Evolutionary conservation across 2,797 vertebrate species (phyloP), one percentile per base, ranked within the genome.

Genomic region (Poecilia velifera): DNA sequence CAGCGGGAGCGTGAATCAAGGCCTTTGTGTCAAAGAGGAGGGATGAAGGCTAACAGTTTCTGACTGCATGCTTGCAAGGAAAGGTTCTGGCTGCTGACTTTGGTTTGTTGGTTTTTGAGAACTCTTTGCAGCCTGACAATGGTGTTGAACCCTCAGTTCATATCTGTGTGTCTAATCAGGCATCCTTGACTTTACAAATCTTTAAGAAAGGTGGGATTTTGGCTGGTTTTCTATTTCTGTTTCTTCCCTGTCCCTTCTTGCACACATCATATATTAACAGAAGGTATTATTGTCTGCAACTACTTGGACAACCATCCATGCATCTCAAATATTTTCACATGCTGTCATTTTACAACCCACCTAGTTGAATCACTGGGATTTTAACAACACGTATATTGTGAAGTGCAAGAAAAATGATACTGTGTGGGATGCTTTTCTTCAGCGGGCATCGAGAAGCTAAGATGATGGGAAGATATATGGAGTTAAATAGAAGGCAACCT

Each of bases 1-100:
- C 93, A 96, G 97, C 36, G 91, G 96, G 92, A 98, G 97, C 5
- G 96, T 97, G 94, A 96, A 90, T 76, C 97, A 97, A 92, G 97
- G 95, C 86, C 95, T 97, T 62, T 93, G 96, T 92, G 93, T 93
- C 91, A 91, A 86, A 82, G 82, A 80, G 79, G 83, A 86, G 85
- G 85, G 85, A 88, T 74, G 82, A 59, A 28, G 77, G 77, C 89
- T 91, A 91, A 93, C 91, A 87, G 82, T 76, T 92, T 55, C 88
- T 88, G 89, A 91, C 97, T 6, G 83, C 95, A 90, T 96, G 97
- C 91, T 96, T 95, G 94, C 96, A 95, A 1, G 96, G 96, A 81
- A 94, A 92, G 81, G 96, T 97, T 92, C 95, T 94, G 90, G 97
- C 96, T 93, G 97, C 96, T 89, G 97, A 88, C 96, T 94, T 96